These are phyloP conservation scores for Mormyrus proboscirostris DNA, from an alignment of 2,797 vertebrate species.

Conservation along the genomic window DNA sequence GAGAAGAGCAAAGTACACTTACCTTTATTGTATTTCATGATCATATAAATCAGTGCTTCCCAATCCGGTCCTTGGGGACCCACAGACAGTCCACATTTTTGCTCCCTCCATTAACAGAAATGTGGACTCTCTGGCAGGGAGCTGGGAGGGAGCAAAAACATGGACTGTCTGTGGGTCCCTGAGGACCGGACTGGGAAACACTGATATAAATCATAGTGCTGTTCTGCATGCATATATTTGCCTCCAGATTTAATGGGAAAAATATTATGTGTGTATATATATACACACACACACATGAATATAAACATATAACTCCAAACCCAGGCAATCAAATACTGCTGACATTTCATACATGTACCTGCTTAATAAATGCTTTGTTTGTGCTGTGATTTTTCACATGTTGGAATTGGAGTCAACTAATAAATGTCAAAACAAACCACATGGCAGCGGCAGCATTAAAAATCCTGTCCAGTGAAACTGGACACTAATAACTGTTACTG, in stretches of 20 bases:
- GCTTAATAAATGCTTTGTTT: not conserved
- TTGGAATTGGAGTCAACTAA: not conserved
- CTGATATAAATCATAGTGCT: not conserved
- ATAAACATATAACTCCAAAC: not conserved
- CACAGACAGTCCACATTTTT: not conserved
- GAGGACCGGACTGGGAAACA: not conserved
- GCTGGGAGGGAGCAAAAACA: not conserved
- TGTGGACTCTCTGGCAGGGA: not conserved
- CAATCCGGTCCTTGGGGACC: not conserved
- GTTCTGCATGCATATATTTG: not conserved
- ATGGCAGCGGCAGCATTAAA: not conserved
- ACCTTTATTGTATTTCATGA: not conserved
- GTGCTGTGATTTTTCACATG: not conserved
- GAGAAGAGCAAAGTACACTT: not conserved
- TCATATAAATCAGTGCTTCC: not conserved
- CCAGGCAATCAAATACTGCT: not conserved
- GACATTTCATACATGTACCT: not conserved
- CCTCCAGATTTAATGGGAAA: not conserved
- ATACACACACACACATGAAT: not conserved
- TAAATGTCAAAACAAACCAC: not conserved
- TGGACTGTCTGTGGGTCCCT: not conserved
- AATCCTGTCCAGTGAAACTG: not conserved
- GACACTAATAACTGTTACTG: not conserved
- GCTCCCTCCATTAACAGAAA: not conserved
- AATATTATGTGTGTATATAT: not conserved